phyloP scores from a whole-genome alignment of 2,888 invertebrate genomes.

The Phaonia tiefii region DNA sequence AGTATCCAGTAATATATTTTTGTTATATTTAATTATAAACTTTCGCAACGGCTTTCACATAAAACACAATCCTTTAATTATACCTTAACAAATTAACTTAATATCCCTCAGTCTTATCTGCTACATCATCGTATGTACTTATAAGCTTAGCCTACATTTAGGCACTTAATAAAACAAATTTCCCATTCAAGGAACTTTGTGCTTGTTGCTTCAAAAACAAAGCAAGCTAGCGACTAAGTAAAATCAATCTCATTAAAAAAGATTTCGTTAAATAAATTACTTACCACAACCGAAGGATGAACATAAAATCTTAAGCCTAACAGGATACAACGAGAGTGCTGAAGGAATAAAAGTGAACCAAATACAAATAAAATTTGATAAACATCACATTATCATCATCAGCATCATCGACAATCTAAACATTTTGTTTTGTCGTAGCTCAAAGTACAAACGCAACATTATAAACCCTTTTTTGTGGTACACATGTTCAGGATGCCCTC shows the following conservation, averaged over 20 bases:
- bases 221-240: not conserved
- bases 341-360: not conserved
- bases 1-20: too few species aligned
- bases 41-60: too few species aligned
- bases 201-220: too few species aligned
- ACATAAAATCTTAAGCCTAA: too few species aligned
- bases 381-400: not conserved
- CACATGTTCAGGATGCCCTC: too few species aligned
- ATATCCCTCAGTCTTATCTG: too few species aligned
- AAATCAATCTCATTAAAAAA: constrained; percentile 9
- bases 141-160: constrained; percentile 12
- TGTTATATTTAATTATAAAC: too few species aligned
- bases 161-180: constrained; percentile 7
- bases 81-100: too few species aligned
- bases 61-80: too few species aligned
- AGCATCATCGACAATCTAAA: not conserved
- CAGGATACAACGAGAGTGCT: too few species aligned
- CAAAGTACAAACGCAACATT: not conserved
- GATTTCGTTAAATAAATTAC: constrained; percentile 11
- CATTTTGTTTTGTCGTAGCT: not conserved
- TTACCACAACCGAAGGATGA: constrained; percentile 6
- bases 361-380: not conserved
- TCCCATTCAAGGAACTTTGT: too few species aligned
- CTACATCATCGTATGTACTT: too few species aligned
- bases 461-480: not conserved